These are phyloP conservation scores for Microplitis demolitor DNA, from an alignment of 1,140 invertebrate genomes.

Conservation along the genomic window DNA sequence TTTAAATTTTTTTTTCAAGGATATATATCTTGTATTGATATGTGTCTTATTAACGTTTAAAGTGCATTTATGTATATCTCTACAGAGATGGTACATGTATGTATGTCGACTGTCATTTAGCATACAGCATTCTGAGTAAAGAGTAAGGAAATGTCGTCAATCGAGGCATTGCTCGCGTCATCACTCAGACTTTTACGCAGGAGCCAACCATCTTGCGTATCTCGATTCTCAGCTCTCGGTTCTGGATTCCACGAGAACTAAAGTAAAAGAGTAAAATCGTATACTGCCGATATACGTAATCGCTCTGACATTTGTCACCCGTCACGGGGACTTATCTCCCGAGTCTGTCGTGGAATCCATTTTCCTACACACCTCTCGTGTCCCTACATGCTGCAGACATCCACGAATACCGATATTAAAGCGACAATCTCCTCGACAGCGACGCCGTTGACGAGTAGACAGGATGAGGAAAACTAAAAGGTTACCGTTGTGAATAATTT, in stretches of 20 bases:
- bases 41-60: slow-evolving; percentile 34
- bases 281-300: slow-evolving; percentile 38
- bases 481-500: neutral
- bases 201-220: neutral
- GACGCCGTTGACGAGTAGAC: neutral
- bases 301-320: slow-evolving; percentile 36
- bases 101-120: neutral
- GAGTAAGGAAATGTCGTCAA: too few relatives aligned
- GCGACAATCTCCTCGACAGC: neutral
- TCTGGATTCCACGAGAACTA: neutral
- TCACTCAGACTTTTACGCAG: too few relatives aligned
- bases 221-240: neutral
- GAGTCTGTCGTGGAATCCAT: slow-evolving; percentile 10
- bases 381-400: neutral
- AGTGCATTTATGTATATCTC: slow-evolving; percentile 22
- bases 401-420: neutral
- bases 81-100: neutral
- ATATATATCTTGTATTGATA: too few relatives aligned
- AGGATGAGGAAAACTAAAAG: neutral
- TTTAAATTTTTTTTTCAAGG: too few relatives aligned
- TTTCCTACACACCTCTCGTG: neutral
- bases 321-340: slow-evolving; percentile 14
- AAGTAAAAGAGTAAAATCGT: neutral
- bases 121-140: slow-evolving; percentile 20
- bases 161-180: too few relatives aligned